Percentiles rank a stretch among this genome's conserved stretches.
Evolutionary conservation across 2,797 vertebrate species (phyloP).

Genomic region (Tragopan temminckii): DNA sequence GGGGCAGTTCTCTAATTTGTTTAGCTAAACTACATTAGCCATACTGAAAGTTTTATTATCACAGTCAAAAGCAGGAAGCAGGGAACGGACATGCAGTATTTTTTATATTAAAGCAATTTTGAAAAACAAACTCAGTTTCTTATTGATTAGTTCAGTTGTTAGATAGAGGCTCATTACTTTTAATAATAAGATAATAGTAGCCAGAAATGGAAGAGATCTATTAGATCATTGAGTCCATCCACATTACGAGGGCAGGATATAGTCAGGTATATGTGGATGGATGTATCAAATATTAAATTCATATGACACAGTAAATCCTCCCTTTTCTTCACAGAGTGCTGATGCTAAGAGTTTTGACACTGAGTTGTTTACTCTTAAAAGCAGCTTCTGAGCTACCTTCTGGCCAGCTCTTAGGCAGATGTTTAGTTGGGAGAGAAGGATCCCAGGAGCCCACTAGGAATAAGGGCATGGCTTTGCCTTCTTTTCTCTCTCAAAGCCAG

Average conservation of each 20-base stretch:
- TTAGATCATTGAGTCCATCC: conserved; percentile 62
- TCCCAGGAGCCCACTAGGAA: conserved; percentile 5
- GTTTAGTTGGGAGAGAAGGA: conserved; percentile 8
- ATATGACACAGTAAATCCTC: conserved; percentile 48
- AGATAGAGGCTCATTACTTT: conserved; percentile 80
- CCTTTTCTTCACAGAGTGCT: conserved; percentile 66
- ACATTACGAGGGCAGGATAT: conserved; percentile 61
- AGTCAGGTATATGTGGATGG: conserved; percentile 48
- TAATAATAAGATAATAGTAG: conserved; percentile 72
- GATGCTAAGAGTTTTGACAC: conserved; percentile 68
- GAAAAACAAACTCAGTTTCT: conserved; percentile 78
- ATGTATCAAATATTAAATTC: conserved; percentile 75
- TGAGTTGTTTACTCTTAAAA: conserved; percentile 70
- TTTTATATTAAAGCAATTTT: conserved; percentile 82
- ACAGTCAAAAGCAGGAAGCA: conserved; percentile 81
- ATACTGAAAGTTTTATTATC: conserved; percentile 82
- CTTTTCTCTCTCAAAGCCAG: neutral
- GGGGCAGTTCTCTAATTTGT: conserved; percentile 81
- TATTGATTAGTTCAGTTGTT: conserved; percentile 83
- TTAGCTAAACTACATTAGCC: conserved; percentile 84
- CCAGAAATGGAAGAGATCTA: conserved; percentile 68
- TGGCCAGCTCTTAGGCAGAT: conserved; percentile 54
- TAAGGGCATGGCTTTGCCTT: neutral
- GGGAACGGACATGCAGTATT: conserved; percentile 74
- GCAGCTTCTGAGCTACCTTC: conserved; percentile 63